Conservation (phyloP, 1,140 invertebrate genomes). For the Teleopsis dalmanni region DNA sequence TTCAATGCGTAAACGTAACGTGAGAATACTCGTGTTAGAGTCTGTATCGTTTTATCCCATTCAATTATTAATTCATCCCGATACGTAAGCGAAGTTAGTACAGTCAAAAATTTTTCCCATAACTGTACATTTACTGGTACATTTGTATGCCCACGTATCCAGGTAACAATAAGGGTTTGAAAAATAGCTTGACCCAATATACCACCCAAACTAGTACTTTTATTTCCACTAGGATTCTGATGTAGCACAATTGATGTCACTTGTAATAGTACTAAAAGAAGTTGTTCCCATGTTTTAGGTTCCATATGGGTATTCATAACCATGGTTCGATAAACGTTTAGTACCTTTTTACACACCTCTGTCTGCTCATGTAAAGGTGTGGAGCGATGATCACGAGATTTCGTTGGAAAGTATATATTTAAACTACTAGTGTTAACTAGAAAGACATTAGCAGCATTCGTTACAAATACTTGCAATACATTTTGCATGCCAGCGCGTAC, state of each 20-base stretch:
- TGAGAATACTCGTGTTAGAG: conserved; percentile 83
- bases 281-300: conserved; percentile 85
- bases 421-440: conserved; percentile 60
- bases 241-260: conserved; percentile 86
- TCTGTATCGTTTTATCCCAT: conserved; percentile 98
- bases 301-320: conserved; percentile 95
- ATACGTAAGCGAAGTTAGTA: conserved; percentile 80
- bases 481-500: conserved; percentile 79
- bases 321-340: conserved; percentile 95
- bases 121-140: conserved; percentile 78
- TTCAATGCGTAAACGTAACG: conserved; percentile 90
- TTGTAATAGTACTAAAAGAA: conserved; percentile 78
- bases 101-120: conserved; percentile 90
- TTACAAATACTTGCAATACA: conserved; percentile 87
- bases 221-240: conserved; percentile 60
- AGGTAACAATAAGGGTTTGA: conserved; percentile 93
- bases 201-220: conserved; percentile 44
- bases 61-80: conserved; percentile 94
- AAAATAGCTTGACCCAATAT: conserved; percentile 84
- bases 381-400: conserved; percentile 41
- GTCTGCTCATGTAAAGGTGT: conserved; percentile 80
- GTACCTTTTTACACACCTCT: conserved; percentile 90
- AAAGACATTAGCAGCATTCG: conserved; percentile 93
- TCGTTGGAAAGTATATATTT: conserved; percentile 42
- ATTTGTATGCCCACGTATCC: conserved; percentile 96